Conservation (phyloP, 2,113 vertebrate genomes). For the Sigmodon hispidus region DNA sequence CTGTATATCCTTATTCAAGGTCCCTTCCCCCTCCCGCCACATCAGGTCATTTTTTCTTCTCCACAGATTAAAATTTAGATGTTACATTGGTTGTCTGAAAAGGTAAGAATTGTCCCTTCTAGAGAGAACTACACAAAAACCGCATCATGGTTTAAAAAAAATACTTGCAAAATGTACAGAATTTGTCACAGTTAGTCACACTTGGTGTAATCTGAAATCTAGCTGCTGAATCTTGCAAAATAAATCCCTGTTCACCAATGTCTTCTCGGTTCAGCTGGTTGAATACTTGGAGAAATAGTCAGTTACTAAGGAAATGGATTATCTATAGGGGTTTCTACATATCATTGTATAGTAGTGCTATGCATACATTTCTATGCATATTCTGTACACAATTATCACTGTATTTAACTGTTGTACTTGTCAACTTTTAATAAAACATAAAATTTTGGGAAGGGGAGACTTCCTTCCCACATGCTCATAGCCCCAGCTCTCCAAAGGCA, state of each 20-base stretch:
- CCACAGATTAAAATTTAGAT: slow-evolving; percentile 89
- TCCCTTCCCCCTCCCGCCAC: no score
- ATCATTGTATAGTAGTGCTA: slow-evolving; percentile 93
- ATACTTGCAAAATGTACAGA: slow-evolving; percentile 89
- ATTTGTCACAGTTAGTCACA: slow-evolving; percentile 88
- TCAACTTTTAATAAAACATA: slow-evolving; percentile 99
- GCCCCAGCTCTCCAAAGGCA: neutral
- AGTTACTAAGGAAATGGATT: slow-evolving; percentile 82
- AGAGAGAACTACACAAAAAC: slow-evolving; percentile 65
- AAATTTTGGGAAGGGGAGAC: slow-evolving; percentile 61
- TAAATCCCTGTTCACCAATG: slow-evolving; percentile 89
- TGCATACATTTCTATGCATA: slow-evolving; percentile 98
- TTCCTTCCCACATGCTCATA: neutral
- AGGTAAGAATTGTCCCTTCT: slow-evolving; percentile 86
- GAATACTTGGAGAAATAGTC: slow-evolving; percentile 89
- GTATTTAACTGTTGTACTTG: slow-evolving; percentile 98
- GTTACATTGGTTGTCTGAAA: slow-evolving; percentile 88
- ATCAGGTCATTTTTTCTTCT: no score
- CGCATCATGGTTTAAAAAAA: slow-evolving; percentile 85
- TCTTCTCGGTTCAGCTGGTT: slow-evolving; percentile 88
- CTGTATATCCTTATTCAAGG: no score
- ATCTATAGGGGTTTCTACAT: slow-evolving; percentile 88
- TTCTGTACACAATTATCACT: slow-evolving; percentile 94
- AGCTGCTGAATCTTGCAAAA: slow-evolving; percentile 90
- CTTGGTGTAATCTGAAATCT: slow-evolving; percentile 88